Percentiles rank a stretch among this genome's conserved stretches.
Evolutionary conservation across 2,888 invertebrate species (phyloP).

Genomic region (Apoda limacodes): DNA sequence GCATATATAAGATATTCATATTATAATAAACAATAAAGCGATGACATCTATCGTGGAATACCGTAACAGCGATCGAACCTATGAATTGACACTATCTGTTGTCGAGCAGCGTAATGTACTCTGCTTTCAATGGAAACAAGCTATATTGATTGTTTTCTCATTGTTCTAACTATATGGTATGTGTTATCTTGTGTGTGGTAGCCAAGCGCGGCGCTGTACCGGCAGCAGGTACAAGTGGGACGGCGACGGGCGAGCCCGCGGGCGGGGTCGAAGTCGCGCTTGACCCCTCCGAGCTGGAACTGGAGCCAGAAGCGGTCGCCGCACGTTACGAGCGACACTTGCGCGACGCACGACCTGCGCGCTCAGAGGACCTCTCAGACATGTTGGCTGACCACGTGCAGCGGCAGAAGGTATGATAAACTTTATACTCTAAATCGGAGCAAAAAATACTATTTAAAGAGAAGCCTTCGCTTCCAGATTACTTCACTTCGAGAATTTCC

Average conservation of each 20-base stretch:
- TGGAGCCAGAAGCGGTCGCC: slow-evolving; percentile 96
- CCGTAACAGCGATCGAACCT: no score
- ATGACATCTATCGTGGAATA: no score
- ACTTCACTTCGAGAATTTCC: no score
- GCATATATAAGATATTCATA: no score
- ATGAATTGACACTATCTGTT: no score
- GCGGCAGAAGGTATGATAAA: slow-evolving; percentile 82
- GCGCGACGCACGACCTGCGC: slow-evolving; percentile 89
- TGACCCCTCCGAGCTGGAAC: slow-evolving; percentile 96
- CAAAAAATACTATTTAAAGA: slow-evolving; percentile 1
- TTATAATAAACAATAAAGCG: no score
- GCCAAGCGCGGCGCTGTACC: slow-evolving; percentile 35
- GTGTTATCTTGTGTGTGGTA: neutral
- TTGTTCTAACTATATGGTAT: no score
- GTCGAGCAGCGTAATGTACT: no score
- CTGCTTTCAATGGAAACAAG: no score
- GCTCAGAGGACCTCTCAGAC: slow-evolving; percentile 96
- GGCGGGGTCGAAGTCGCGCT: slow-evolving; percentile 93
- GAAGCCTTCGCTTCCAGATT: no score
- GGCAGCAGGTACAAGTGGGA: slow-evolving; percentile 22
- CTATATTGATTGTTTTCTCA: no score
- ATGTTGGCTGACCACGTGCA: slow-evolving; percentile 99
- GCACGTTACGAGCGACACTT: slow-evolving; percentile 96
- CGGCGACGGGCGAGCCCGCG: slow-evolving; percentile 35
- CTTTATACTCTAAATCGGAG: no score